Evolutionary conservation across 2,113 vertebrate genomes (phyloP).

Genomic region (Pedetes capensis): DNA sequence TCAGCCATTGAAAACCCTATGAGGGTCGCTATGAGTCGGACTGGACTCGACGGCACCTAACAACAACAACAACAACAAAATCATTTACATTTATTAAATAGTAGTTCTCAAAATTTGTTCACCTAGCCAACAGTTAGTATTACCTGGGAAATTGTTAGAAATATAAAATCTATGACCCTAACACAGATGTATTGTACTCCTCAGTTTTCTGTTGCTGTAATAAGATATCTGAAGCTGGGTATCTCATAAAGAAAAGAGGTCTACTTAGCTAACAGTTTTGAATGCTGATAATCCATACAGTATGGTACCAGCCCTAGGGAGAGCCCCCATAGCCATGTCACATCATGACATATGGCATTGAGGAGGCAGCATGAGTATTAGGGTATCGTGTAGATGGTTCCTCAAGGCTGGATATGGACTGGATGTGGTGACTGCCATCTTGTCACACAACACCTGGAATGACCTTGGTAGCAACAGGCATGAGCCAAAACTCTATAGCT

Average conservation of each 20-base stretch:
- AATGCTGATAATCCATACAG: not conserved
- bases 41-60: too few relatives aligned
- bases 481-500: too few relatives aligned
- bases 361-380: too few relatives aligned
- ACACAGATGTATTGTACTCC: not conserved
- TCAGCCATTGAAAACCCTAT: too few relatives aligned
- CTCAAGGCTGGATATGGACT: too few relatives aligned
- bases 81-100: conserved; percentile 21
- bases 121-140: not conserved
- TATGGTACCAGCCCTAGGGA: not conserved
- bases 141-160: not conserved
- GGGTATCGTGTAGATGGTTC: too few relatives aligned
- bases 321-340: too few relatives aligned
- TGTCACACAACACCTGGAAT: too few relatives aligned
- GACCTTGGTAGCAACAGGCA: too few relatives aligned
- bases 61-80: not conserved
- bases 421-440: too few relatives aligned
- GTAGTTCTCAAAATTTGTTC: not conserved
- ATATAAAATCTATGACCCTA: not conserved
- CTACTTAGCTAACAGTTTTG: not conserved
- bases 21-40: too few relatives aligned
- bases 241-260: not conserved
- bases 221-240: not conserved
- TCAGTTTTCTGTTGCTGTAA: not conserved
- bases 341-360: not conserved